Evolutionary conservation across 1,140 invertebrate genomes (phyloP).

Genomic region (Eufriesea mexicana): DNA sequence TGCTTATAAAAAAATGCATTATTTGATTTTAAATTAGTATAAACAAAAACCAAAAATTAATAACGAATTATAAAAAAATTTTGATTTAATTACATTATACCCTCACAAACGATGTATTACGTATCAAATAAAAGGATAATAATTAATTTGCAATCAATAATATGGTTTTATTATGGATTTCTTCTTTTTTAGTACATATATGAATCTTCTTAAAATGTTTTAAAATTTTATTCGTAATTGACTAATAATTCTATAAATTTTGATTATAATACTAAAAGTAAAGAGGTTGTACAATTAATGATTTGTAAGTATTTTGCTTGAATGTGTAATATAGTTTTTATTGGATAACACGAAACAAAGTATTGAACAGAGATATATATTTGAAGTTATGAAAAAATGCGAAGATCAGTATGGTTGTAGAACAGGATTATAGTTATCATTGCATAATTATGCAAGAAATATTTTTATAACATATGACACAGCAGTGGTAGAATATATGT

Average conservation of each 20-base stretch:
- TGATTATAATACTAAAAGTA: constrained; percentile 31
- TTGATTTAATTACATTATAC: background rate
- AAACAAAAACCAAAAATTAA: constrained; percentile 9
- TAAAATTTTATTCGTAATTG: constrained; percentile 22
- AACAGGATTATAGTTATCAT: constrained; percentile 50
- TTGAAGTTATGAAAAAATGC: constrained; percentile 62
- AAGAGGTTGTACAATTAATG: constrained; percentile 39
- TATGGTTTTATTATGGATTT: constrained; percentile 25
- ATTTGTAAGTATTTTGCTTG: constrained; percentile 48
- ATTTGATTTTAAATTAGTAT: constrained; percentile 9
- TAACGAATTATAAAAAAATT: background rate
- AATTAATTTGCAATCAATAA: constrained; percentile 23
- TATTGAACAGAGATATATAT: constrained; percentile 55
- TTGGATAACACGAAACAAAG: constrained; percentile 60
- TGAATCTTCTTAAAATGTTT: constrained; percentile 16
- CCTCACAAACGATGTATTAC: background rate
- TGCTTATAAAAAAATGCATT: constrained; percentile 18
- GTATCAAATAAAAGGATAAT: constrained; percentile 6
- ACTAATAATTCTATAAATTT: constrained; percentile 27
- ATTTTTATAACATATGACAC: constrained; percentile 63
- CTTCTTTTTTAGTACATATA: constrained; percentile 21
- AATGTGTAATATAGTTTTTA: constrained; percentile 53
- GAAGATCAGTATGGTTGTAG: constrained; percentile 47
- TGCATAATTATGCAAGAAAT: constrained; percentile 58
- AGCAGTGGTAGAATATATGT: constrained; percentile 60